phyloP scores from a whole-genome alignment of 1,140 invertebrate species.

The Sesamia nonagrioides region DNA sequence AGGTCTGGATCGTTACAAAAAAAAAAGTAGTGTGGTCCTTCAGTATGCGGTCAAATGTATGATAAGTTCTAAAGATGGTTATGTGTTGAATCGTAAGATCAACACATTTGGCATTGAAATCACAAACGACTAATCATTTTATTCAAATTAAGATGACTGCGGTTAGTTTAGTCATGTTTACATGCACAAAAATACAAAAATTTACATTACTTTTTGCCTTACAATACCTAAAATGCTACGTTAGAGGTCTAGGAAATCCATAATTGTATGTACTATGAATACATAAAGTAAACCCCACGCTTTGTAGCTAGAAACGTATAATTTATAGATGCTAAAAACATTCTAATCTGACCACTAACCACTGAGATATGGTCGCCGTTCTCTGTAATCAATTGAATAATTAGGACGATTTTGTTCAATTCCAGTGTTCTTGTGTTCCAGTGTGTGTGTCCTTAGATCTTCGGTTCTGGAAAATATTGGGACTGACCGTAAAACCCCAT shows the following conservation, averaged over 20 bases:
- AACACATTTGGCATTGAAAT: neutral
- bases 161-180: neutral
- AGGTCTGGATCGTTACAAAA: too few relatives aligned
- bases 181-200: too few relatives aligned
- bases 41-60: too few relatives aligned
- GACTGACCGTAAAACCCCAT: conserved; percentile 45
- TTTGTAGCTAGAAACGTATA: too few relatives aligned
- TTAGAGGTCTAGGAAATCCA: too few relatives aligned
- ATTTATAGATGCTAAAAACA: neutral
- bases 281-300: neutral
- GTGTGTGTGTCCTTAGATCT: neutral
- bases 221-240: neutral
- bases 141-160: neutral
- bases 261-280: too few relatives aligned
- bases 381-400: conserved; percentile 23
- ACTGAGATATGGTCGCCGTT: neutral
- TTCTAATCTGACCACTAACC: neutral
- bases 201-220: neutral
- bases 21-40: too few relatives aligned
- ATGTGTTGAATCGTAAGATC: neutral
- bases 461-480: conserved; percentile 26
- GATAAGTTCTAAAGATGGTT: too few relatives aligned
- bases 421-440: neutral
- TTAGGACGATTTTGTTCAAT: neutral
- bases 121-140: neutral